Conservation (phyloP, 2,888 invertebrate genomes). For the Chrysina gloriosa region DNA sequence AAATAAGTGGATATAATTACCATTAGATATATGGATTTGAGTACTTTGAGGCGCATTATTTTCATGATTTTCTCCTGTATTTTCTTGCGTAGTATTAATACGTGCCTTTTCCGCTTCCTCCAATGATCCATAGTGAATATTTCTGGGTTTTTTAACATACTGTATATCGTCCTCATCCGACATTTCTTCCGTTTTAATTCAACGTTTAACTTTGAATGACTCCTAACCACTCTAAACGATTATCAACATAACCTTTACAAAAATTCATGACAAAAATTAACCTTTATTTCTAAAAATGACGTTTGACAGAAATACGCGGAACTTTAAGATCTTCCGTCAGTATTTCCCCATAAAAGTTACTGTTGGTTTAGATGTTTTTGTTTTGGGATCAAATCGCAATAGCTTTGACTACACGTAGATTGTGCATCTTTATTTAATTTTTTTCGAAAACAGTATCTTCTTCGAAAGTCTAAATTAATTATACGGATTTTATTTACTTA, state of each 20-base stretch:
- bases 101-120: conserved; percentile 86
- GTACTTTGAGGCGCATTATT: conserved; percentile 70
- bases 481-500: not conserved
- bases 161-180: conserved; percentile 86
- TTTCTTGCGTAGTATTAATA: conserved; percentile 71
- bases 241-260: conserved; percentile 34
- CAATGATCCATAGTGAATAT: conserved; percentile 89
- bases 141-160: conserved; percentile 79
- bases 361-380: conserved; percentile 39
- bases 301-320: conserved; percentile 19
- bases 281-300: conserved; percentile 28
- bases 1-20: conserved; percentile 60
- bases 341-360: conserved; percentile 32
- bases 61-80: conserved; percentile 71
- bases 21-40: conserved; percentile 76
- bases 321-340: conserved; percentile 28
- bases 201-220: not conserved
- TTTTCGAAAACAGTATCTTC: conserved; percentile 34
- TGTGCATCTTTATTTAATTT: conserved; percentile 29
- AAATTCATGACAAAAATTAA: not conserved
- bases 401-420: conserved; percentile 36
- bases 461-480: not conserved
- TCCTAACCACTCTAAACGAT: not conserved
- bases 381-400: conserved; percentile 25
- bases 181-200: conserved; percentile 65